Base-by-base conservation (phyloP, 2,888 invertebrate species). In the Lithophane socia region DNA sequence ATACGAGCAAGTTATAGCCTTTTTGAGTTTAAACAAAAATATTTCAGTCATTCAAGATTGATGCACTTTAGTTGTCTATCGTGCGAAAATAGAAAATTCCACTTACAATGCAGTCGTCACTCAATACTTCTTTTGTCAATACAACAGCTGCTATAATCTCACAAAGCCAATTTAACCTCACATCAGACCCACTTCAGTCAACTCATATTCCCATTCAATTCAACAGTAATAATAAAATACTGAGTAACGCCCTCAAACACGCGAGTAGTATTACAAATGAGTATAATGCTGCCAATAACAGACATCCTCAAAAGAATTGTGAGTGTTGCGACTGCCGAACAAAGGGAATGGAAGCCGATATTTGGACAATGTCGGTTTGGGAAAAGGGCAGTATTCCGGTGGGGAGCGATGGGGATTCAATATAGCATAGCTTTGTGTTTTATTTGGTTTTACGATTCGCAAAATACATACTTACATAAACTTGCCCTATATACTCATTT, bases 231-330 rank as follows among this genome's bases (percentile, higher is more conserved):
- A 84, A 79, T 77, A 80, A 86, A 74, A 52, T 60, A 67, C 54
- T 13, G 21, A 67, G 77, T 75, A 65, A 82, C 90, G 84, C 90
- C 91, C 87, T 80, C 88, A 91, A 92, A 92, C 90, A 87, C 81
- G 75, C 82, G 86, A 84, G 79, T 90, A 78, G 64, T 77, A 79
- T 90, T 88, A 75, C 89, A 87, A 83, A 75, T 68, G 69, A 61
- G 63, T 76, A 79, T 85, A 80, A 83, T 82, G 70, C 79, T 78
- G 78, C 75, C 85, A 86, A 86, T 86, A 79, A 72, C 65, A 73
- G 74, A 65, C 67, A 47, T 56, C 75, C 42, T 64, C 80, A 64
- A 63, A 63, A 66, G 70, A 60, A n/a, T 65, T 47, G 68, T 65
- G 66, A 84, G 61, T 85, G 67, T 80, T 80, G 54, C 80, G 77